A percentile compares a stretch with the other conserved stretches of the same genome.
phyloP scores from a whole-genome alignment of 2,888 invertebrate species.

The Drosophila algonquin region DNA sequence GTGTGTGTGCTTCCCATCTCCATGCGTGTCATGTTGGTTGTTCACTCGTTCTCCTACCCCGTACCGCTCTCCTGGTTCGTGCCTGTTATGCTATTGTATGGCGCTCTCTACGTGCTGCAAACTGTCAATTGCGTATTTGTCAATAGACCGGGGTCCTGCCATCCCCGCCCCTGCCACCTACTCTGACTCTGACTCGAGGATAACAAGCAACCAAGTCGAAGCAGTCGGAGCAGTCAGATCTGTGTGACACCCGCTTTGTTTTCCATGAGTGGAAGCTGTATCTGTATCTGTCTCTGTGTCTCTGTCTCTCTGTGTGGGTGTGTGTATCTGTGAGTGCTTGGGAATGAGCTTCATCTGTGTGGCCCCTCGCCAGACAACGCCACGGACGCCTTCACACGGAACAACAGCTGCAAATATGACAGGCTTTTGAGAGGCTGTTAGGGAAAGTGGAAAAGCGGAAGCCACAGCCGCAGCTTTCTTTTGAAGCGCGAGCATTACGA shows the following conservation, averaged over 20 bases:
- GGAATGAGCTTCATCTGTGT: slow-evolving; percentile 5
- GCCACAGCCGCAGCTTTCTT: neutral
- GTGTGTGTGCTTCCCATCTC: slow-evolving; percentile 7
- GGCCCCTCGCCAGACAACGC: slow-evolving; percentile 6
- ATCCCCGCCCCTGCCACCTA: neutral
- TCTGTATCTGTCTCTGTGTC: neutral
- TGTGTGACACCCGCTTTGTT: slow-evolving; percentile 17
- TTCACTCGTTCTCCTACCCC: neutral
- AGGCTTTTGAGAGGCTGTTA: slow-evolving; percentile 14
- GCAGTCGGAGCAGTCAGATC: neutral
- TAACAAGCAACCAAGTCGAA: slow-evolving; percentile 16
- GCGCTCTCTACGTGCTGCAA: slow-evolving; percentile 59
- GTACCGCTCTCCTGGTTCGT: slow-evolving; percentile 40
- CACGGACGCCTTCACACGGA: neutral
- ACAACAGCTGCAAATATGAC: slow-evolving; percentile 27
- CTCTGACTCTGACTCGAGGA: slow-evolving; percentile 1
- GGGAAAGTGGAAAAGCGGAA: neutral
- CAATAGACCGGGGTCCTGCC: slow-evolving; percentile 49
- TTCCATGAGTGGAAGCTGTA: neutral
- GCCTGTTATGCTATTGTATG: slow-evolving; percentile 54
- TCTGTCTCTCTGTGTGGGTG: neutral
- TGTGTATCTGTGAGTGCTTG: slow-evolving; percentile 2
- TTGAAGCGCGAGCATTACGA: neutral
- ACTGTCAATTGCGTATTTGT: slow-evolving; percentile 70
- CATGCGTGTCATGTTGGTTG: slow-evolving; percentile 40